Evolutionary conservation across 2,113 vertebrate genomes (phyloP).

Genomic region (Lota lota): DNA sequence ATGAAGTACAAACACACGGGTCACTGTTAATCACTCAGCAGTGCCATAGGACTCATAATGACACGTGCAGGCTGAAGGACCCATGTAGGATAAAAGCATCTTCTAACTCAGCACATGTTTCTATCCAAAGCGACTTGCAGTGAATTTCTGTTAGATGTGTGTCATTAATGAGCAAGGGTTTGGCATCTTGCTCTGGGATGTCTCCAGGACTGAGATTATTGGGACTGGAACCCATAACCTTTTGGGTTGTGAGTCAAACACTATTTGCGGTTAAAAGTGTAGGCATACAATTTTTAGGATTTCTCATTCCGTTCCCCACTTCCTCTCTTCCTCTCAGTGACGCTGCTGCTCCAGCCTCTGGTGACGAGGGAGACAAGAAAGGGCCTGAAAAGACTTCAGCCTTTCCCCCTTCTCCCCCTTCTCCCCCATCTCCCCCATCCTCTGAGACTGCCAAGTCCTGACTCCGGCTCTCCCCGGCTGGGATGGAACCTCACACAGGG

Average conservation of each 20-base stretch:
- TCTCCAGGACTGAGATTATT: no score
- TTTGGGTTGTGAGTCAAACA: not conserved
- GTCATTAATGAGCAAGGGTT: no score
- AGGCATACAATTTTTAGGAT: not conserved
- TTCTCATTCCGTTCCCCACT: not conserved
- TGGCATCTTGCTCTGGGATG: no score
- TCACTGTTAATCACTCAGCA: no score
- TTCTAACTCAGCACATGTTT: no score
- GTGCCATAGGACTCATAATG: not conserved
- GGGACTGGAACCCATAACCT: no score
- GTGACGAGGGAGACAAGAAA: conserved; percentile 59
- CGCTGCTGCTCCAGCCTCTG: conserved; percentile 34
- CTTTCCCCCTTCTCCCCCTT: conserved; percentile 34
- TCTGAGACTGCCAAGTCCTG: conserved; percentile 44
- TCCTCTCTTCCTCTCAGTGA: conserved; percentile 35
- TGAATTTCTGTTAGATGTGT: no score
- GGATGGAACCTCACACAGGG: conserved; percentile 9
- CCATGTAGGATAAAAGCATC: no score
- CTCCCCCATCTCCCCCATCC: conserved; percentile 22
- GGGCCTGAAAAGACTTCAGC: conserved; percentile 58
- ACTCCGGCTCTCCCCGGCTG: conserved; percentile 34
- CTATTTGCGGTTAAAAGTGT: no score
- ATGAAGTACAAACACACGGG: no score
- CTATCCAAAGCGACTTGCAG: no score
- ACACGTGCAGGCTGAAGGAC: not conserved